Base-by-base conservation (phyloP, 1,140 invertebrate genomes). In the Achroia grisella region DNA sequence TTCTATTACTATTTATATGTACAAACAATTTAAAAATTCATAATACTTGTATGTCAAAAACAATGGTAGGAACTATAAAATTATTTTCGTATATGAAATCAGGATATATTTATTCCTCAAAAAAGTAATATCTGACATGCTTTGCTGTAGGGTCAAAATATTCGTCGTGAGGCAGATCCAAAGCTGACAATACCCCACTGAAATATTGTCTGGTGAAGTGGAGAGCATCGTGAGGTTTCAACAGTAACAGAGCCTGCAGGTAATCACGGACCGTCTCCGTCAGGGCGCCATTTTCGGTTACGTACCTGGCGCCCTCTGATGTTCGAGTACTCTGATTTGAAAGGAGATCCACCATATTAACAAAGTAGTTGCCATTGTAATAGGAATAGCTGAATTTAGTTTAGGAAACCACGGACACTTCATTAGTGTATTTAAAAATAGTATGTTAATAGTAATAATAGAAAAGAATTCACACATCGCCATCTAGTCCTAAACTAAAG, bases 131-230 rank as follows among this genome's bases (percentile, higher is more conserved):
- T 41, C 81, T 48, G 4, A 85, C 81, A 14, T 71, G 76, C 54
- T 70, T 82, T 5, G 61, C 45, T 11, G 62, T 47, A n/a, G 77
- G 58, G 30, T 85, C 77, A 49, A 86, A 86, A 47, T 80, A 87
- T 42, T 83, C 75, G 36, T 86, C 74, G 32, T 83, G 73, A 1
- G 86, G 85, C n/a, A 87, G 44, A 43, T 81, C 78, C 30, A 86
- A 50, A 12, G 86, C 53, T 2, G 83, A 83, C 0, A 86, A 67
- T 27, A 87, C 87, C 2, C 73, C 68, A 32, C 80, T 71, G 62
- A 91, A 91, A 62, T 90, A 89, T 44, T 90, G 86, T 28, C 86
- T 79, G 1, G 89, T 91, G 55, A 90, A 91, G 32, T 87, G 77
- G 35, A 90, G 47, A 10, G 89, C 84, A 30, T 91, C 87, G 10